Evolutionary conservation across 2,888 invertebrate genomes (phyloP).

Genomic region (Amblyjoppa fuscipennis): DNA sequence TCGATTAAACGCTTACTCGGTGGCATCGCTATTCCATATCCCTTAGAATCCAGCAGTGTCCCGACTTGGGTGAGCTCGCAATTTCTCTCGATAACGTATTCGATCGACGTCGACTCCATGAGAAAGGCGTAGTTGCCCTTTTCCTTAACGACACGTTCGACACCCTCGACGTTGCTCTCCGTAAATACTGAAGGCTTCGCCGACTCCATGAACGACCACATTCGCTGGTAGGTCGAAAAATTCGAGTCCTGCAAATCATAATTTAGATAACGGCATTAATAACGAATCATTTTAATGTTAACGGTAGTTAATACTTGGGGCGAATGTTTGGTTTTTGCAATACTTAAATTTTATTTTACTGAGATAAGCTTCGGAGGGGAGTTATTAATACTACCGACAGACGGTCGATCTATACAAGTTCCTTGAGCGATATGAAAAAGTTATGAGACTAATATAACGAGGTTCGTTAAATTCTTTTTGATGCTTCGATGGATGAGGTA

Average conservation of each 20-base stretch:
- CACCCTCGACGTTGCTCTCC: slow-evolving; percentile 93
- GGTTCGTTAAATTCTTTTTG: slow-evolving; percentile 40
- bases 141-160: slow-evolving; percentile 92
- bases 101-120: slow-evolving; percentile 98
- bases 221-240: slow-evolving; percentile 94
- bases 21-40: slow-evolving; percentile 97
- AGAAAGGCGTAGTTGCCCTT: slow-evolving; percentile 96
- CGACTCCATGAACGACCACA: slow-evolving; percentile 97
- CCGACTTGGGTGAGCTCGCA: slow-evolving; percentile 95
- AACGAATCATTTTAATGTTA: neutral
- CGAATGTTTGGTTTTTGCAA: no score
- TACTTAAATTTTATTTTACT: no score
- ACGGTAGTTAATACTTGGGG: no score
- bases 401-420: slow-evolving; percentile 17
- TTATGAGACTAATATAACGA: slow-evolving; percentile 20
- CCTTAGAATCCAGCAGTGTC: slow-evolving; percentile 94
- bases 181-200: slow-evolving; percentile 94
- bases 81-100: slow-evolving; percentile 94
- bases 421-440: slow-evolving; percentile 42
- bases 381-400: neutral
- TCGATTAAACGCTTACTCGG: slow-evolving; percentile 89
- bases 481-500: slow-evolving; percentile 29
- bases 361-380: no score
- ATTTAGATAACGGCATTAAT: neutral
- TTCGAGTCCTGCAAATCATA: slow-evolving; percentile 90